Base-by-base conservation (phyloP, 1,140 invertebrate species). In the Microplitis demolitor region DNA sequence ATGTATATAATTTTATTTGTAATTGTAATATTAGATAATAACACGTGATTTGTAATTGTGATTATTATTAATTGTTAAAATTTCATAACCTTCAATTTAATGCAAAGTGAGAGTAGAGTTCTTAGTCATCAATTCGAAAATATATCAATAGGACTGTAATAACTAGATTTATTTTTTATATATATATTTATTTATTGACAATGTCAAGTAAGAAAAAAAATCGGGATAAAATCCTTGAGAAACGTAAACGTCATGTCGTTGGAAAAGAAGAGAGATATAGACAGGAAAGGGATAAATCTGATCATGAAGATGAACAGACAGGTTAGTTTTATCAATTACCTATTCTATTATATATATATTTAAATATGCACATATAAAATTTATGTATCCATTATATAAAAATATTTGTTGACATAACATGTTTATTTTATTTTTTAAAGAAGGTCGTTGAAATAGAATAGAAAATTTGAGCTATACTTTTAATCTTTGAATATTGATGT, bases 241-340 rank as follows among this genome's bases (percentile, higher is more conserved):
- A 74, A 60, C 74, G 80, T 67, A 79, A 82, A 66, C 78, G 83
- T 14, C 78, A 82, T 53, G 79, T 83, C 1, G 61, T 87, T 24
- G 79, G 83, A 8, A 87, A 87, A 69, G 85, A 83, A 66, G 82
- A 85, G 68, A 84, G 61, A 66, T 85, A 82, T 76, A 77, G 78
- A 50, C 85, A 84, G 69, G 76, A 85, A 73, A 76, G 71, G 56
- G 84, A 85, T 54, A 80, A 77, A 61, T 84, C 80, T 1, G 82
- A 85, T 58, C 54, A 64, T 1, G 74, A 76, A 37, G 74, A 79
- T 1, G 77, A 80, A 14, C 75, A 79, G 83, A 85, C 77, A 78
- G 69, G 74, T 71, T 63, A 58, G 5, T 39, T 24, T 24, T 9
- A 53, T 37, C 16, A 45, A 9, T 37, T 16, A 53, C 62, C 33